Percentiles rank a stretch among this genome's conserved stretches.
phyloP scores from a whole-genome alignment of 2,888 invertebrate species.

The Diloba caeruleocephala region DNA sequence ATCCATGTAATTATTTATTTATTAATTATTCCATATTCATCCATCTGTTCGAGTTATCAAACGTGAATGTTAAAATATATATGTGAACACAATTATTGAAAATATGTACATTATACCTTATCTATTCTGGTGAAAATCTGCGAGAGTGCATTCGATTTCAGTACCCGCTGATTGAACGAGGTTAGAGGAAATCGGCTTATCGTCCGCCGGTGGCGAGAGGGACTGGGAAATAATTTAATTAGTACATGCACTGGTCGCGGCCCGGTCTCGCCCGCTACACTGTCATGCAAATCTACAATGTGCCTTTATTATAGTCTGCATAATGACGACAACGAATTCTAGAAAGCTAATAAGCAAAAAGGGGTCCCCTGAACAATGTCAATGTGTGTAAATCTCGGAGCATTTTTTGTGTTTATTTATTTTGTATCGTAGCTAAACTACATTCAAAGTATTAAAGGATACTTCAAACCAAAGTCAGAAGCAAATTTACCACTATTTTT shows the following conservation, averaged over 20 bases:
- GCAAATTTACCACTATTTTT: too few relatives aligned
- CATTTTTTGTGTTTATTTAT: too few relatives aligned
- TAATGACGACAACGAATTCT: constrained; percentile 14
- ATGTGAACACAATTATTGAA: too few relatives aligned
- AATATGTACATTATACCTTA: not conserved
- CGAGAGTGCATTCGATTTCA: constrained; percentile 61
- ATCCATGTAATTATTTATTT: too few relatives aligned
- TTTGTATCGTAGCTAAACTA: too few relatives aligned
- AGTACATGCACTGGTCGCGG: constrained; percentile 64
- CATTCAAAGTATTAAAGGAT: too few relatives aligned
- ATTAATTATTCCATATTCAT: too few relatives aligned
- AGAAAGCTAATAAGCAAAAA: not conserved
- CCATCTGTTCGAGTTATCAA: too few relatives aligned
- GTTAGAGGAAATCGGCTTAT: constrained; percentile 85
- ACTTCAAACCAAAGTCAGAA: too few relatives aligned
- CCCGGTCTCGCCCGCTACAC: constrained; percentile 48
- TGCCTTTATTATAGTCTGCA: constrained; percentile 35
- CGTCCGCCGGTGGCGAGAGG: constrained; percentile 70
- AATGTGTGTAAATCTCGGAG: too few relatives aligned
- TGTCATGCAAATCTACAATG: constrained; percentile 67
- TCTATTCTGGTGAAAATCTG: constrained; percentile 44
- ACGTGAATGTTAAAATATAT: too few relatives aligned
- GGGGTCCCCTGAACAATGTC: too few relatives aligned
- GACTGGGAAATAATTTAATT: constrained; percentile 77
- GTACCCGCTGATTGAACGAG: constrained; percentile 79